Evolutionary conservation across 2,888 invertebrate genomes (phyloP), one percentile per base, ranked within the genome.

Genomic region (Drosophila affinis): DNA sequence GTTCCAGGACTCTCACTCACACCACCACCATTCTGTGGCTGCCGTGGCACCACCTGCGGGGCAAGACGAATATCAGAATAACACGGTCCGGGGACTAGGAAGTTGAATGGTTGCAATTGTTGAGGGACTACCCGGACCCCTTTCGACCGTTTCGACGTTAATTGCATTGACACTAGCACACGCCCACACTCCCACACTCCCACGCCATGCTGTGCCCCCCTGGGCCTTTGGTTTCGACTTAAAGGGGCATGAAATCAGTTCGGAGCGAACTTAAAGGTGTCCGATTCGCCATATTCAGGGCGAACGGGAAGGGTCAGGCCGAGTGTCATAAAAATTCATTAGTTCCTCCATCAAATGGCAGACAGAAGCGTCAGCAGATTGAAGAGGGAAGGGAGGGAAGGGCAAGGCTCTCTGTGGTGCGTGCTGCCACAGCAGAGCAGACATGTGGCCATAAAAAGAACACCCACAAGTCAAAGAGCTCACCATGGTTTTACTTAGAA

Each of bases 241-340:
- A 29, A 29, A 29, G 29, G 29, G 29, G 44, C 56, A 18, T 21
- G 21, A 60, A 55, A 71, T 9, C 52, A 48, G 27, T 62, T 17
- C 51, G 52, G 44, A 47, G 58, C 46, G 18, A 39, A 39, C 39
- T 27, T 75, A 68, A 62, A 71, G 54, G 29, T 29, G 29, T 29
- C 29, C 29, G 29, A 29, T 29, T 29, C 29, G 29, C 9, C 29
- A 29, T 9, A 29, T 29, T 29, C 29, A 29, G 2, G 27, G 27
- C 27, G 27, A 27, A 27, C 27, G 2, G 7, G 27, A 7, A 27
- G 7, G 29, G 29, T 29, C 29, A 29, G 29, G 72, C 70, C 54
- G 44, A 48, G 58, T 52, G 70, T 74, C 69, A 88, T 88, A 84
- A 87, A 88, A 86, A 88, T 88, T 81, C 85, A 88, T 86, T 88